Conservation (phyloP, 2,113 vertebrate species). For the Columbina picui region DNA sequence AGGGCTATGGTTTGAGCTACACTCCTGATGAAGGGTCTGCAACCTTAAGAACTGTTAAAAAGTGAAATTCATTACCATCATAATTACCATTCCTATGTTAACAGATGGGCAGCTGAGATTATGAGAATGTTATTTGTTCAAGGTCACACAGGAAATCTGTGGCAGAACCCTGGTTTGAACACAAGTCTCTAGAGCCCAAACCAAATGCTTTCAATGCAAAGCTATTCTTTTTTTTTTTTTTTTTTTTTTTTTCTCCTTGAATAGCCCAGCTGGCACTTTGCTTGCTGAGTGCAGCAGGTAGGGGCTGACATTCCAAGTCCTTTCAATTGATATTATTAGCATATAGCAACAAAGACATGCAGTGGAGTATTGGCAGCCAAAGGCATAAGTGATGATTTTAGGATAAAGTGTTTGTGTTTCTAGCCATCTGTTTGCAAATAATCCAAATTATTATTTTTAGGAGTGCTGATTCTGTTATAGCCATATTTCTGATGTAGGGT, state of each 20-base stretch:
- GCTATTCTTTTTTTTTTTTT: not conserved
- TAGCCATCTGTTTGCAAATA: constrained; percentile 67
- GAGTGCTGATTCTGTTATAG: not conserved
- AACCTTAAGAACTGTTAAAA: not conserved
- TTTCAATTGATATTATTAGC: constrained; percentile 31
- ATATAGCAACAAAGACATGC: constrained; percentile 12
- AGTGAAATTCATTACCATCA: not conserved
- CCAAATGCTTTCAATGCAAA: not conserved
- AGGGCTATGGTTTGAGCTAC: not conserved
- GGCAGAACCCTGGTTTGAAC: not conserved
- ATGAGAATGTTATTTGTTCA: not conserved
- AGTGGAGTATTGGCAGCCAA: constrained; percentile 33
- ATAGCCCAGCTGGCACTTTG: constrained; percentile 5
- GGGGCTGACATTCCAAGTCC: constrained; percentile 20
- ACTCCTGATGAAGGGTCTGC: not conserved
- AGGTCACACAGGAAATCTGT: constrained; percentile 21
- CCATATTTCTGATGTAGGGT: not conserved
- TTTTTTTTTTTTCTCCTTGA: not conserved
- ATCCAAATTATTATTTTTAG: constrained; percentile 42
- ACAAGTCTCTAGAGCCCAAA: not conserved
- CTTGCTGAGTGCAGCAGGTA: constrained; percentile 27
- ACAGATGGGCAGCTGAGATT: constrained; percentile 44
- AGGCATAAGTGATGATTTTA: constrained; percentile 46
- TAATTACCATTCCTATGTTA: not conserved
- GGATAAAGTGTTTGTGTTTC: constrained; percentile 41